Conservation (phyloP, 2,888 invertebrate species). For the Pterobdella sp. region DNA sequence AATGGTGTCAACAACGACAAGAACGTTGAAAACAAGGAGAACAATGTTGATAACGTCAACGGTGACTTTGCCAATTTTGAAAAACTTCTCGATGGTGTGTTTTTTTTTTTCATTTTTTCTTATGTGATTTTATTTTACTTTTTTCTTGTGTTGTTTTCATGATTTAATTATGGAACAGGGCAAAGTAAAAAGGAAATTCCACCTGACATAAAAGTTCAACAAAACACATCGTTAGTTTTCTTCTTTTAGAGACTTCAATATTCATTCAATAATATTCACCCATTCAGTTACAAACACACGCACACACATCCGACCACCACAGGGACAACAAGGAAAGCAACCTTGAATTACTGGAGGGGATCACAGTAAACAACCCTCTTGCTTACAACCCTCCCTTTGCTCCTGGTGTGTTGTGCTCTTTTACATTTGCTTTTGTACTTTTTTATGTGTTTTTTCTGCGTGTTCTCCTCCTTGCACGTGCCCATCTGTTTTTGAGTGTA, state of each 20-base stretch:
- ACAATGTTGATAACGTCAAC: background rate
- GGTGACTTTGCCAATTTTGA: conserved; percentile 10
- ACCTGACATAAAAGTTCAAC: too few species aligned
- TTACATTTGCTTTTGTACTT: too few species aligned
- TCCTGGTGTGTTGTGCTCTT: background rate
- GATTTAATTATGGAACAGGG: too few species aligned
- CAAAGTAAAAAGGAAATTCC: too few species aligned
- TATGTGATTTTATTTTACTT: too few species aligned
- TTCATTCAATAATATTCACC: background rate
- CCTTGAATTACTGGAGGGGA: background rate
- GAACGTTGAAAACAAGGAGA: background rate
- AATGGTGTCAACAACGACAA: background rate
- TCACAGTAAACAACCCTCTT: background rate
- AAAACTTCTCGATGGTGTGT: background rate
- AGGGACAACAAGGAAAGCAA: background rate
- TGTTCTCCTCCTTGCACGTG: too few species aligned
- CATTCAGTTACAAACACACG: background rate
- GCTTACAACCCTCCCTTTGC: background rate
- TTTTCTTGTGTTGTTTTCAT: too few species aligned
- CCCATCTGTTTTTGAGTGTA: too few species aligned
- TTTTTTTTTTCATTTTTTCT: too few species aligned
- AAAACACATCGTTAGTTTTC: too few species aligned
- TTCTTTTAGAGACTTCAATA: too few species aligned
- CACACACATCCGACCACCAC: background rate
- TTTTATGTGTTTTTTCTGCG: too few species aligned